Percentiles rank a stretch among this genome's conserved stretches.
Evolutionary conservation across 1,140 invertebrate species (phyloP).

Genomic region (Melipona quadrifasciata): DNA sequence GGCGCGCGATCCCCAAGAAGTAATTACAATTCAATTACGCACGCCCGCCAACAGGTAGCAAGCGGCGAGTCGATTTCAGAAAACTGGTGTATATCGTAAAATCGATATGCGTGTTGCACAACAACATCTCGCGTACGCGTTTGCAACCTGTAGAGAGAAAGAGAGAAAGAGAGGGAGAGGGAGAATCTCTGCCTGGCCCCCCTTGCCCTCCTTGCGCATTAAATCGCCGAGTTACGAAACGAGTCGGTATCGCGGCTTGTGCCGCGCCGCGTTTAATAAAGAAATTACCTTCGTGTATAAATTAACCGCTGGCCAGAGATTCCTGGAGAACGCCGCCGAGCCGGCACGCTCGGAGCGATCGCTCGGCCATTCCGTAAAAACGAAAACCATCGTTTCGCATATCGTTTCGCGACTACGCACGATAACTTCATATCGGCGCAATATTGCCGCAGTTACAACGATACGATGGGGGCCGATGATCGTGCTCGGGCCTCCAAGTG

Average conservation of each 20-base stretch:
- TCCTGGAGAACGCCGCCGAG: neutral
- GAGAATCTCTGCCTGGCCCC: too few species aligned
- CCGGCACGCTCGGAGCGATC: constrained; percentile 5
- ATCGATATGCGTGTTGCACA: neutral
- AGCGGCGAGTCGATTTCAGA: neutral
- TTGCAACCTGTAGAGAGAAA: neutral
- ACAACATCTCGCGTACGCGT: constrained; percentile 14
- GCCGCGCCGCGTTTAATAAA: constrained; percentile 29
- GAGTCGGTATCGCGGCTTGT: neutral
- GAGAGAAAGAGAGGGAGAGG: too few species aligned
- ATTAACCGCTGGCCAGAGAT: neutral
- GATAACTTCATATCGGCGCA: constrained; percentile 57
- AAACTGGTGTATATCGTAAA: neutral
- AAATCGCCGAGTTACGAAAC: constrained; percentile 24
- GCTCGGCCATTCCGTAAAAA: constrained; percentile 30
- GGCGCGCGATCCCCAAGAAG: neutral
- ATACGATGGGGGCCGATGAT: constrained; percentile 57
- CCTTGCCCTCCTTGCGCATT: neutral
- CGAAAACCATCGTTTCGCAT: constrained; percentile 43
- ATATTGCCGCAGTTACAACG: constrained; percentile 60
- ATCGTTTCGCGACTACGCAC: constrained; percentile 51
- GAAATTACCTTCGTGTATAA: constrained; percentile 33
- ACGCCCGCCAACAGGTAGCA: neutral
- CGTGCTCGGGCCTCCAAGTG: constrained; percentile 60
- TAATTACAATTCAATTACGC: constrained; percentile 4